A percentile compares a stretch with the other conserved stretches of the same genome.
These are phyloP conservation scores for Apodemia mormo DNA, from an alignment of 2,888 invertebrate genomes.

Conservation along the genomic window DNA sequence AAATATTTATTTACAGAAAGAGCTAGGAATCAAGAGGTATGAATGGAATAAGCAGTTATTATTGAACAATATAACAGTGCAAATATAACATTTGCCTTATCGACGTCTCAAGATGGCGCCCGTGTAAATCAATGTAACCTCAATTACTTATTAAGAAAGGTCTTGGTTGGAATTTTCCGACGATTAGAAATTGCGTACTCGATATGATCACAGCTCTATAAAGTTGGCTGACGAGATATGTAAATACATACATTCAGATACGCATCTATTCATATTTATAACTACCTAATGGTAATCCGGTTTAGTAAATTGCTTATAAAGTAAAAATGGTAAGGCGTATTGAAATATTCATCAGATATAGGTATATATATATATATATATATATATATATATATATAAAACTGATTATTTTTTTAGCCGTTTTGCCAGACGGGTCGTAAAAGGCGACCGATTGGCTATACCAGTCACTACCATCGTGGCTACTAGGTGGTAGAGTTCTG, in stretches of 20 bases:
- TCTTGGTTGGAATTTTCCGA: constrained; percentile 71
- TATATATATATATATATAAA: too few relatives aligned
- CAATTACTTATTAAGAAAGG: constrained; percentile 74
- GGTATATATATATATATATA: too few relatives aligned
- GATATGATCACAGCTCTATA: constrained; percentile 19
- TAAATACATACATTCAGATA: constrained; percentile 23
- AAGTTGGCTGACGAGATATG: constrained; percentile 21
- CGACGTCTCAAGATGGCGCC: constrained; percentile 60
- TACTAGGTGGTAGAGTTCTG: too few relatives aligned
- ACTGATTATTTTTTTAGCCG: too few relatives aligned
- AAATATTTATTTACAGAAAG: neutral
- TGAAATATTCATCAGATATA: neutral
- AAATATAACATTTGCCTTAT: constrained; percentile 68
- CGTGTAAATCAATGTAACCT: constrained; percentile 76
- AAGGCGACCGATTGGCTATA: too few relatives aligned
- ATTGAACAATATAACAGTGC: constrained; percentile 43
- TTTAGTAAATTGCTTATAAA: constrained; percentile 16
- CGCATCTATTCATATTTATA: constrained; percentile 19
- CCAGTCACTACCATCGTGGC: too few relatives aligned
- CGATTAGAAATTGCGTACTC: constrained; percentile 43
- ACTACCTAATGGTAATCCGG: constrained; percentile 7
- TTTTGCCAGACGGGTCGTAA: too few relatives aligned
- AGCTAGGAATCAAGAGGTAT: constrained; percentile 5
- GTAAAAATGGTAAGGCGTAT: neutral
- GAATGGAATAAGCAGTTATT: constrained; percentile 25